Evolutionary conservation across 2,888 invertebrate species (phyloP).

Genomic region (Platypus cylindrus): DNA sequence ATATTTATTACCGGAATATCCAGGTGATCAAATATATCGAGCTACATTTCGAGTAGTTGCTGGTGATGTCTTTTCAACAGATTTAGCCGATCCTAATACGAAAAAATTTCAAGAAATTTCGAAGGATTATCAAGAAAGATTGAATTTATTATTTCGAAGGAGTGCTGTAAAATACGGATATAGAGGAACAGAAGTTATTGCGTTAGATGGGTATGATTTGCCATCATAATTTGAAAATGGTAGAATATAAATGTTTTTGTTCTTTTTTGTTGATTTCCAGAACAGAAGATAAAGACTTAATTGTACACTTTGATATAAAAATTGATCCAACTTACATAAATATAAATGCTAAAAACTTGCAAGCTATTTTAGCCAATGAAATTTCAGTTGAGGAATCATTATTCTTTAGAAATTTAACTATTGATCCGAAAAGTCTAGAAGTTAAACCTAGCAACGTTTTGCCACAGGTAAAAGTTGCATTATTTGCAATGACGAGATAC

Average conservation of each 20-base stretch:
- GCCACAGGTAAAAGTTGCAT: constrained; percentile 20
- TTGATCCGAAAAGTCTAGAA: constrained; percentile 51
- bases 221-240: neutral
- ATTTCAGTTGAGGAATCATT: constrained; percentile 43
- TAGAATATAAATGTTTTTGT: neutral
- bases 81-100: constrained; percentile 53
- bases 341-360: constrained; percentile 52
- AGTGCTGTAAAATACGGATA: constrained; percentile 66
- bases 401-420: constrained; percentile 51
- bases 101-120: constrained; percentile 61
- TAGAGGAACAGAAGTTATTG: constrained; percentile 66
- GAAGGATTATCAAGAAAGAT: constrained; percentile 59
- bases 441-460: constrained; percentile 41
- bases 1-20: constrained; percentile 56
- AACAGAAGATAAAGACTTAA: constrained; percentile 54
- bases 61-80: constrained; percentile 56
- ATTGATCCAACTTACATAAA: constrained; percentile 52
- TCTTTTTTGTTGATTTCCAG: constrained; percentile 32
- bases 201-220: constrained; percentile 63
- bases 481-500: neutral
- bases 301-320: constrained; percentile 74
- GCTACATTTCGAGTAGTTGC: constrained; percentile 63
- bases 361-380: constrained; percentile 53
- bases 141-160: constrained; percentile 60
- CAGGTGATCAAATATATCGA: constrained; percentile 70